These are phyloP conservation scores for Gopherus evgoodei DNA, from an alignment of 2,113 vertebrate species.

Conservation along the genomic window DNA sequence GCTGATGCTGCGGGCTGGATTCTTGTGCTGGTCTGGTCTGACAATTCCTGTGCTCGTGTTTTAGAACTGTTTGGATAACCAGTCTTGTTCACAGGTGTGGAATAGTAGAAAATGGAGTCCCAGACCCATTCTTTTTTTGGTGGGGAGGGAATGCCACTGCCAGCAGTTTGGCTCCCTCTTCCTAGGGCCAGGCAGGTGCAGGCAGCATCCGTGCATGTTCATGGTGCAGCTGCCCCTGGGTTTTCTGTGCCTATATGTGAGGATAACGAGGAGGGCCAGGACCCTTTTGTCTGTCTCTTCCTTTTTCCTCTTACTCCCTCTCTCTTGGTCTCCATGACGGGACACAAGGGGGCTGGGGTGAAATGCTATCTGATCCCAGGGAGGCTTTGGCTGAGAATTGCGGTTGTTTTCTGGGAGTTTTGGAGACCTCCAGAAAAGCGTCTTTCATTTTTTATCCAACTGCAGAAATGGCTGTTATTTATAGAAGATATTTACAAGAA, in stretches of 20 bases:
- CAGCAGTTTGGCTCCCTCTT: neutral
- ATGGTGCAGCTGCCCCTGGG: neutral
- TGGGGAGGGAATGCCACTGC: neutral
- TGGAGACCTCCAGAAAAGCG: neutral
- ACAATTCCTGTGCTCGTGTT: neutral
- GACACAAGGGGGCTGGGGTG: neutral
- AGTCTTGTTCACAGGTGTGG: neutral
- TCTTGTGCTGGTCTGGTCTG: neutral
- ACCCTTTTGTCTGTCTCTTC: neutral
- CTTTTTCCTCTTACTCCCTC: neutral
- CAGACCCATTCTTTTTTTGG: neutral
- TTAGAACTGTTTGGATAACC: neutral
- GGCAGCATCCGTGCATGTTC: neutral
- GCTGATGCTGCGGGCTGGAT: neutral
- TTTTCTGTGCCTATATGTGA: neutral
- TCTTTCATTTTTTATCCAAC: neutral
- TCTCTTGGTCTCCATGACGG: neutral
- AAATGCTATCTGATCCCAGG: neutral
- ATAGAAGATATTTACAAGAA: neutral
- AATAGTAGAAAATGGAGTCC: neutral
- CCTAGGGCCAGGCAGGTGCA: neutral
- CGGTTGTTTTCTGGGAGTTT: slow-evolving; percentile 39
- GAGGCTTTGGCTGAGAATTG: neutral
- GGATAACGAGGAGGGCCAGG: neutral
- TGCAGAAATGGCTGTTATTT: neutral